Conservation (phyloP, 2,113 vertebrate species). For the Platysteira castanea region DNA sequence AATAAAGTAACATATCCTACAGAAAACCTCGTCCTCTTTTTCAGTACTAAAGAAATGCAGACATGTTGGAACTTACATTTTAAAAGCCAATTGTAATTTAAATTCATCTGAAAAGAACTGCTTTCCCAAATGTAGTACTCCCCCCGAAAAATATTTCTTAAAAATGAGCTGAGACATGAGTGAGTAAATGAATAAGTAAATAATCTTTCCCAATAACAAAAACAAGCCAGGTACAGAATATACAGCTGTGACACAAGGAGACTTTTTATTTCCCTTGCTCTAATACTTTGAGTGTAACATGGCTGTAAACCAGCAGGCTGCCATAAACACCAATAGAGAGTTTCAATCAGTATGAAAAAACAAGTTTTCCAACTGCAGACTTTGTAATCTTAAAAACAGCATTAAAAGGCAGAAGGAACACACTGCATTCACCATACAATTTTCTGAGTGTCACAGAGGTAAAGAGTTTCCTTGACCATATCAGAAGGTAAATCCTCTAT, state of each 20-base stretch:
- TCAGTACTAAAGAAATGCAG: not conserved
- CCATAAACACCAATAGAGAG: slow-evolving; percentile 30
- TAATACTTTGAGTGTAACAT: not conserved
- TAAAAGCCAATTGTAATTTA: not conserved
- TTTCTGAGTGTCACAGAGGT: slow-evolving; percentile 47
- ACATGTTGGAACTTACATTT: not conserved
- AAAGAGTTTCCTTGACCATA: slow-evolving; percentile 3
- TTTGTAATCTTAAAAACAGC: slow-evolving; percentile 28
- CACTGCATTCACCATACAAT: not conserved
- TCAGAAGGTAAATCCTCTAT: not conserved
- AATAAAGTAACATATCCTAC: rapidly evolving
- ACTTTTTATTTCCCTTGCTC: not conserved
- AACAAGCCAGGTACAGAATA: not conserved
- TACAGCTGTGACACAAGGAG: not conserved
- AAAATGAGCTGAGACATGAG: not conserved
- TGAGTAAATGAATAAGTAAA: not conserved
- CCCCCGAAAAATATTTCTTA: not conserved
- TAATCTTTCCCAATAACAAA: not conserved
- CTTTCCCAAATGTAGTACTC: not conserved
- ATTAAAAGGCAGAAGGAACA: not conserved
- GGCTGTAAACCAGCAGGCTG: slow-evolving; percentile 21
- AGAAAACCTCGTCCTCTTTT: not conserved
- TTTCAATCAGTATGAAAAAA: slow-evolving; percentile 50
- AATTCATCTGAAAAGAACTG: not conserved
- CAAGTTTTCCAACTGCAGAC: not conserved